Base-by-base conservation (phyloP, 2,888 invertebrate genomes). In the Chaetogeoica ovagalla region DNA sequence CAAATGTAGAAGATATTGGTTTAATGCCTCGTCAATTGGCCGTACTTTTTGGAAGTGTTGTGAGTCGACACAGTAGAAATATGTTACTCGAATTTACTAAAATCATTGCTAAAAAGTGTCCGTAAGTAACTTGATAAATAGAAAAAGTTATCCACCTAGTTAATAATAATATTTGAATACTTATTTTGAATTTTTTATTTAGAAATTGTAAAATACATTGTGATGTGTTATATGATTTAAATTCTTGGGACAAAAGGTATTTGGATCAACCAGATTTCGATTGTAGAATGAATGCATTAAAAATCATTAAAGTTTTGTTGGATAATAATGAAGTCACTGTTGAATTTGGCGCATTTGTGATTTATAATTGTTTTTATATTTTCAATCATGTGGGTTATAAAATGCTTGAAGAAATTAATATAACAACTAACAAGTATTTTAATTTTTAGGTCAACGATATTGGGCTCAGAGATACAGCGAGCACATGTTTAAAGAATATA, bases 191-290 rank as follows among this genome's bases (percentile, higher is more conserved):
- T 48, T 55, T 63, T 7, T 59, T 66, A 23, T 71, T 63, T 63
- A 79, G 79, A 9, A 68, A 70, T 21, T 62, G 75, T 69, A 60
- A 62, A 2, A 74, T 81, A 63, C 62, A 81, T 39, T 43, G 37
- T 57, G 81, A 83, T 65, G 77, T 84, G 37, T 48, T 84, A 11
- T 82, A 83, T 21, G 84, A 84, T 86, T 89, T 97, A 84, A 98
- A 98, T 87, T 92, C 97, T 0, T 96, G 91, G 89, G 94, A 97
- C 86, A 89, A 90, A 66, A 90, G 92, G 83, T 94, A 94, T 91
- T 89, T 97, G n/a, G 97, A 97, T 84, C 97, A 98, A 85, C 96
- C 97, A 0, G 96, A 98, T 87, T 96, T 94, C 84, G 91, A 93
- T 82, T 89, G 89, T 84, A 89, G 98, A 84, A 88, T 97, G 37